Percentiles rank a stretch among this genome's conserved stretches.
Conservation (phyloP, 2,888 invertebrate genomes). For the Lepidocyrtinus sp. region DNA sequence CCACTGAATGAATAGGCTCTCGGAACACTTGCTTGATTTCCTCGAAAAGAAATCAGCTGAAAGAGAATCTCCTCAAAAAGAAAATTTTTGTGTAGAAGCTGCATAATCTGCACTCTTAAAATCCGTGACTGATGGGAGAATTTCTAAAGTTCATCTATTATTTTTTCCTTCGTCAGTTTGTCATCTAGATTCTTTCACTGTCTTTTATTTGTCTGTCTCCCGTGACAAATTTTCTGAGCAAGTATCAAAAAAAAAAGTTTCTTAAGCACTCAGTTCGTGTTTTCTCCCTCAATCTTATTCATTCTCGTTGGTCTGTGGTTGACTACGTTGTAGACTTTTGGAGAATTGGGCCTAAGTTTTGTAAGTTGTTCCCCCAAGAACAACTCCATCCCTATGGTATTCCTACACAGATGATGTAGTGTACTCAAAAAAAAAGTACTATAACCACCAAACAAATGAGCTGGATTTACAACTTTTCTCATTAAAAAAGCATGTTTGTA, state of each 20-base stretch:
- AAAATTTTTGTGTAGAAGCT: too few relatives aligned
- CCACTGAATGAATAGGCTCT: too few relatives aligned
- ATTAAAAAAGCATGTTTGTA: conserved; percentile 61
- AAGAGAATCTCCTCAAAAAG: too few relatives aligned
- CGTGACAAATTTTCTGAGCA: conserved; percentile 56
- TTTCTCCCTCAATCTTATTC: conserved; percentile 11
- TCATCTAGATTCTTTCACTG: conserved; percentile 14
- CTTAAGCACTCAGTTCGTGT: conserved; percentile 13
- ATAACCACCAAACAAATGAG: conserved; percentile 57
- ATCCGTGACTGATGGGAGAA: neutral
- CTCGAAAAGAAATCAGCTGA: too few relatives aligned
- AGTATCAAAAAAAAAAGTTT: conserved; percentile 29
- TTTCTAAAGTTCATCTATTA: conserved; percentile 8
- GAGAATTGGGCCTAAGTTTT: too few relatives aligned
- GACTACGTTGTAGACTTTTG: too few relatives aligned
- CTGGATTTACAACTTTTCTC: conserved; percentile 63
- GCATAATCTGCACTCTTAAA: too few relatives aligned
- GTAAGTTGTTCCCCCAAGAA: too few relatives aligned
- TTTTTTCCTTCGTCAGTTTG: conserved; percentile 10
- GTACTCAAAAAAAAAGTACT: conserved; percentile 33
- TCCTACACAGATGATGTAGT: conserved; percentile 41
- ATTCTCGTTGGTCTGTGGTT: neutral
- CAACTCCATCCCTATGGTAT: too few relatives aligned
- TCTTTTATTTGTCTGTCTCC: conserved; percentile 55
- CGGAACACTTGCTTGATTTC: too few relatives aligned